Evolutionary conservation across 2,113 vertebrate genomes (phyloP), one percentile per base, ranked within the genome.

Genomic region (Ginglymostoma cirratum): DNA sequence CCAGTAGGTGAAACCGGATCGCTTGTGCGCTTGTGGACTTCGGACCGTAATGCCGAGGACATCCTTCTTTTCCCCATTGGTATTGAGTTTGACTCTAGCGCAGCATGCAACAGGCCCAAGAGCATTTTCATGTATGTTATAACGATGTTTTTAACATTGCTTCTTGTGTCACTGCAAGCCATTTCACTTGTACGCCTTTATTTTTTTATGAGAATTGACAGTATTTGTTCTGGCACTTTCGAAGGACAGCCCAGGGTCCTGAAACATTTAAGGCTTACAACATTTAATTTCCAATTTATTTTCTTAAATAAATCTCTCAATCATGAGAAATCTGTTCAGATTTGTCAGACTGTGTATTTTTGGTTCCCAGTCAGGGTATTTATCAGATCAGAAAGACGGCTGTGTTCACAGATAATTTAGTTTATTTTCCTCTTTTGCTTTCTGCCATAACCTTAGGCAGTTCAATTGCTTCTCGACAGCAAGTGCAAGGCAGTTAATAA

Each of bases 121-220:
- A 95, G 93, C 93, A 72, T 95, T 72, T 95, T 52, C 94, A 95
- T 70, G 94, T 95, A 72, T 95, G 94, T 95, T 95, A 95, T 72
- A 72, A 95, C 67, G 72, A 95, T 95, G 94, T 95, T 95, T 95
- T 95, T 48, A 95, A 95, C 94, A 72, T 95, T 95, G 94, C 94
- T 95, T 95, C 94, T 95, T 95, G 38, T 95, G 94, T 95, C 94
- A 72, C 94, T 48, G 42, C 94, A 95, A 95, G 94, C 69, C 94
- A 95, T 72, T 95, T 95, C 94, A 95, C 94, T 95, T 14, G 94
- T 95, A 52, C 67, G 42, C 94, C 67, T 95, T 95, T 72, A 95
- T 95, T 95, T 95, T 95, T 95, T 95, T 95, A 95, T 95, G 94
- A 72, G 94, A 76, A 95, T 95, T 72, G 67, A 95, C 94, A 95